Evolutionary conservation across 64 coral and sea anemone species (phyloP).

Genomic region (Montipora cactus): DNA sequence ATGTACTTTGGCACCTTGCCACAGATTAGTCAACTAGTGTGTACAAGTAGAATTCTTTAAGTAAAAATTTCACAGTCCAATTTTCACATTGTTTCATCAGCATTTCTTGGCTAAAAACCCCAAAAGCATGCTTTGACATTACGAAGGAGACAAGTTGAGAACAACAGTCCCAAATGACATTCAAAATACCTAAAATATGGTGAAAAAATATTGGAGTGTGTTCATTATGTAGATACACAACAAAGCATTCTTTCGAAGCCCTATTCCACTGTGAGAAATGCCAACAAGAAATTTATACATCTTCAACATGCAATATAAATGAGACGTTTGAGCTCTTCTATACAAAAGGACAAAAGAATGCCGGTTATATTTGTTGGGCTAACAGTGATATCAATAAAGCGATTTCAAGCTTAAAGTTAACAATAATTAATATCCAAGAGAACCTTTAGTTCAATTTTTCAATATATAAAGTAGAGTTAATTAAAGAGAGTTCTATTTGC

Average conservation of each 20-base stretch:
- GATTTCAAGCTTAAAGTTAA: not conserved
- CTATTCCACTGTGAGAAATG: not conserved
- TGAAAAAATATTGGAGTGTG: too few relatives aligned
- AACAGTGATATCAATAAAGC: not conserved
- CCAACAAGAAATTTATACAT: not conserved
- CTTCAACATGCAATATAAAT: too few relatives aligned
- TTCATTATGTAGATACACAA: not conserved
- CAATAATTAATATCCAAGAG: not conserved
- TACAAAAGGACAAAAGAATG: conserved; percentile 2
- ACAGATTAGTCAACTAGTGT: not conserved
- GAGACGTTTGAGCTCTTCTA: not conserved
- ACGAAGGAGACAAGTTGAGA: not conserved
- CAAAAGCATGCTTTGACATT: not conserved
- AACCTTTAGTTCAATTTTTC: not conserved
- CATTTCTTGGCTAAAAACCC: not conserved
- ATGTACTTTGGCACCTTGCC: conserved; percentile 36
- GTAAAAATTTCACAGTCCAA: not conserved
- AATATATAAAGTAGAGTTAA: not conserved
- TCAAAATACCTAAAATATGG: not conserved
- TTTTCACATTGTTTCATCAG: not conserved
- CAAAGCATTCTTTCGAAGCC: not conserved
- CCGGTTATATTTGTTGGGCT: not conserved
- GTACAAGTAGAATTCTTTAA: conserved; percentile 1
- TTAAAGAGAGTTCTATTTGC: not conserved
- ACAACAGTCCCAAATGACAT: not conserved